Percentiles rank a stretch among this genome's conserved stretches.
Evolutionary conservation across 2,888 invertebrate species (phyloP).

Genomic region (Lasioglossum malachurum): DNA sequence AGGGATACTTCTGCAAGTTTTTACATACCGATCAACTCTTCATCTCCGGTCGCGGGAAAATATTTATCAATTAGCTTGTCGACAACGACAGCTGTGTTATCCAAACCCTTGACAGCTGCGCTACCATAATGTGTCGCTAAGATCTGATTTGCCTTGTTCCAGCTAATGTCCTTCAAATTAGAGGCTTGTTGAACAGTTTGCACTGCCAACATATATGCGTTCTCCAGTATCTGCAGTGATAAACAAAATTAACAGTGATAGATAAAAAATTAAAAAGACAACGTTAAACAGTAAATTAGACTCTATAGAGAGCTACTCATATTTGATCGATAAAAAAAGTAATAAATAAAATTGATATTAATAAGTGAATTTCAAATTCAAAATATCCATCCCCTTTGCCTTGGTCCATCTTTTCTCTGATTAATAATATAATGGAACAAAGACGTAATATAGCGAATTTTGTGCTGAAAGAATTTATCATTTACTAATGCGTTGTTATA

Average conservation of each 20-base stretch:
- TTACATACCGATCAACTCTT: constrained; percentile 62
- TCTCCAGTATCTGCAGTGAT: constrained; percentile 77
- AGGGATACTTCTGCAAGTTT: neutral
- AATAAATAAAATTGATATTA: neutral
- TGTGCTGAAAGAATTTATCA: too few species aligned
- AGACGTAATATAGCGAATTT: too few species aligned
- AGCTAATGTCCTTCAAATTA: constrained; percentile 89
- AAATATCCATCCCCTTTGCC: too few species aligned
- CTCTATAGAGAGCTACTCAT: too few species aligned
- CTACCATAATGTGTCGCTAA: constrained; percentile 90
- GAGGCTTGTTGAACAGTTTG: constrained; percentile 86
- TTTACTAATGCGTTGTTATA: neutral
- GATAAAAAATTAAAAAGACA: neutral
- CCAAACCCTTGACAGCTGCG: constrained; percentile 89
- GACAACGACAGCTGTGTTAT: constrained; percentile 89
- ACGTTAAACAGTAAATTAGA: neutral
- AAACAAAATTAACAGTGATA: neutral
- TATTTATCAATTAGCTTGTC: constrained; percentile 91
- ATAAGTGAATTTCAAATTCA: neutral
- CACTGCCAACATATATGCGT: constrained; percentile 76
- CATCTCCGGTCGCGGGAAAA: constrained; percentile 86
- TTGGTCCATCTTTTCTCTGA: neutral
- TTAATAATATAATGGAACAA: neutral
- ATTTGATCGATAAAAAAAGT: neutral
- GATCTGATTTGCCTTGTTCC: constrained; percentile 90